phyloP scores from a whole-genome alignment of 2,888 invertebrate species.

The Metellina segmentata region DNA sequence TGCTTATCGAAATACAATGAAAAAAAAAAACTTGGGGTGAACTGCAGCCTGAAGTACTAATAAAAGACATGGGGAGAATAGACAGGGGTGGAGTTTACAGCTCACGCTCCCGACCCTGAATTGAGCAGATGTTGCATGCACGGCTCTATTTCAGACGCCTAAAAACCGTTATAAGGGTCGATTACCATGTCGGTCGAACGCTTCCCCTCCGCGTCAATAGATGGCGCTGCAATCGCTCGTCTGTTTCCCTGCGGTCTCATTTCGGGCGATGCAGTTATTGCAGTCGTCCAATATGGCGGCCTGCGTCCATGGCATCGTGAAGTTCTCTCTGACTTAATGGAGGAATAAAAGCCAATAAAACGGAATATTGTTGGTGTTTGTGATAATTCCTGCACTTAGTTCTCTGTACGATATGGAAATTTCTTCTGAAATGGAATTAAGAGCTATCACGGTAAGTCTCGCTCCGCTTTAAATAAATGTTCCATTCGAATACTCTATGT shows the following conservation, averaged over 20 bases:
- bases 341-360: constrained; percentile 47
- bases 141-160: constrained; percentile 25
- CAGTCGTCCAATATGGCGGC: constrained; percentile 75
- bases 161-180: constrained; percentile 42
- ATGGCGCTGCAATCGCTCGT: constrained; percentile 46
- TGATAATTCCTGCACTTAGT: constrained; percentile 29
- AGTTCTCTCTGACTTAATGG: constrained; percentile 61
- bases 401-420: constrained; percentile 57
- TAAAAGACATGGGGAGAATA: neutral
- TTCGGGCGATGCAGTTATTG: constrained; percentile 72
- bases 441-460: constrained; percentile 43
- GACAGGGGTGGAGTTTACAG: neutral
- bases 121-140: constrained; percentile 33
- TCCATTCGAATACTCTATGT: neutral
- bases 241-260: constrained; percentile 68
- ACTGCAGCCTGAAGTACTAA: neutral
- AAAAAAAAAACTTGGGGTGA: neutral
- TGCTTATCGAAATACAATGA: neutral
- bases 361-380: constrained; percentile 54
- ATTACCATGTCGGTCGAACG: constrained; percentile 13
- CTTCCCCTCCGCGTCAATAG: constrained; percentile 13
- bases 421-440: constrained; percentile 60
- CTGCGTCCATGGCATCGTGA: constrained; percentile 67
- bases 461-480: neutral
- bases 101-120: neutral